Evolutionary conservation across 2,888 invertebrate species (phyloP).

Genomic region (Aphodius sticticus): DNA sequence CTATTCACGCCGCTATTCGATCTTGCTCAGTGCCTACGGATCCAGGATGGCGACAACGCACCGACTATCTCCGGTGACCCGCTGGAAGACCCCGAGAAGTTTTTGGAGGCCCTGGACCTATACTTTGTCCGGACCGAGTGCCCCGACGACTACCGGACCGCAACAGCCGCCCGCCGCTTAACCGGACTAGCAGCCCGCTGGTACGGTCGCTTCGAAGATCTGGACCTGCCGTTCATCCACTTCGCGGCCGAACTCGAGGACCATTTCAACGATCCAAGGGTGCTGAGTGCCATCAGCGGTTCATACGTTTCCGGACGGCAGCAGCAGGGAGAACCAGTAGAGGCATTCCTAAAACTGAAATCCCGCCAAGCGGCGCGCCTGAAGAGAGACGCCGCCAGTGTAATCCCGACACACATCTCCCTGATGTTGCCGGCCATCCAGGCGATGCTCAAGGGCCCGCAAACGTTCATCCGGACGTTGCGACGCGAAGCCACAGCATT

Average conservation of each 20-base stretch:
- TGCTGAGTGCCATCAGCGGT: conserved; percentile 4
- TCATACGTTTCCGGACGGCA: background rate
- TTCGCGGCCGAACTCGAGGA: background rate
- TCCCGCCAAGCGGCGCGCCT: background rate
- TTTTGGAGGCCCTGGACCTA: background rate
- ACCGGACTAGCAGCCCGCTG: background rate
- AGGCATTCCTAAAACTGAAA: background rate
- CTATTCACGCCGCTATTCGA: background rate
- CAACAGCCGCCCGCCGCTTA: background rate
- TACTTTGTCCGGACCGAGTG: background rate
- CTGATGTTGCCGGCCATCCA: conserved; percentile 8
- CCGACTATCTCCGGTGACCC: background rate
- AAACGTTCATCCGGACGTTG: background rate
- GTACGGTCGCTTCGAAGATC: background rate
- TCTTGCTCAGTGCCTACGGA: background rate
- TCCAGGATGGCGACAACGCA: too few species aligned
- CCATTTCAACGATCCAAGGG: background rate
- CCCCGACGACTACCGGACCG: background rate
- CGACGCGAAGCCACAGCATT: background rate
- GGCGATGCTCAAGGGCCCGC: background rate
- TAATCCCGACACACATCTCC: background rate
- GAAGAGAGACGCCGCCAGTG: background rate
- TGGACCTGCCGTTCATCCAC: background rate
- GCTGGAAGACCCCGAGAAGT: conserved; percentile 9
- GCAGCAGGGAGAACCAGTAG: background rate